A percentile compares a stretch with the other conserved stretches of the same genome.
Evolutionary conservation across 2,888 invertebrate genomes (phyloP).

Genomic region (Apamea sordens): DNA sequence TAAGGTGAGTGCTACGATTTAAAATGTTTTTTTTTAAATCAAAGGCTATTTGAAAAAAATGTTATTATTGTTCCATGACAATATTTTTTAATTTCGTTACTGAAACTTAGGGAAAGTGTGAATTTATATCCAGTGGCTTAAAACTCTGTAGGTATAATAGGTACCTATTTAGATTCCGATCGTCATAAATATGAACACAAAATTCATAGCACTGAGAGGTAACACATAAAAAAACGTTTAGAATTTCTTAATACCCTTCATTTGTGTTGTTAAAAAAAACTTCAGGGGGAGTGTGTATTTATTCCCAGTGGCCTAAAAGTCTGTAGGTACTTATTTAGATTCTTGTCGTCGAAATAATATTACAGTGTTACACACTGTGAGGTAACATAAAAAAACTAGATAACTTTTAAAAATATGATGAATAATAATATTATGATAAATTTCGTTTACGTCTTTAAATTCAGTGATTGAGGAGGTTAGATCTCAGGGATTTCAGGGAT

Average conservation of each 20-base stretch:
- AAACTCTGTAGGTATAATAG: neutral
- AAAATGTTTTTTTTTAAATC: neutral
- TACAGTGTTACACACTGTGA: no score
- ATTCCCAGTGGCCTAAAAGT: neutral
- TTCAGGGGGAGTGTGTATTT: neutral
- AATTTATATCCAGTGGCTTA: neutral
- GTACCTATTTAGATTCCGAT: neutral
- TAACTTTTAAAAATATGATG: neutral
- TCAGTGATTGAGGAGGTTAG: neutral
- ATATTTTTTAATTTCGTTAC: no score
- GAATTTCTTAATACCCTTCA: no score
- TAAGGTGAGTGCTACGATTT: constrained; percentile 46
- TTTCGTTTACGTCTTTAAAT: neutral
- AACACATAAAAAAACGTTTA: neutral
- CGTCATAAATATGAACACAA: neutral
- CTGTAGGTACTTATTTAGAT: neutral
- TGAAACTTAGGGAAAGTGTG: no score
- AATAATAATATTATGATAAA: no score
- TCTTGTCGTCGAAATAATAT: neutral
- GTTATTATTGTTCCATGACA: no score
- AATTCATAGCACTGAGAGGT: neutral
- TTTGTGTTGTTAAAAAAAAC: no score
- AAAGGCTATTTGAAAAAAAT: neutral
- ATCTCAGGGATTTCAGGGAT: no score
- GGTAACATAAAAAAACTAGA: neutral